Evolutionary conservation across 2,888 invertebrate species (phyloP).

Genomic region (Drosophila sordidula): DNA sequence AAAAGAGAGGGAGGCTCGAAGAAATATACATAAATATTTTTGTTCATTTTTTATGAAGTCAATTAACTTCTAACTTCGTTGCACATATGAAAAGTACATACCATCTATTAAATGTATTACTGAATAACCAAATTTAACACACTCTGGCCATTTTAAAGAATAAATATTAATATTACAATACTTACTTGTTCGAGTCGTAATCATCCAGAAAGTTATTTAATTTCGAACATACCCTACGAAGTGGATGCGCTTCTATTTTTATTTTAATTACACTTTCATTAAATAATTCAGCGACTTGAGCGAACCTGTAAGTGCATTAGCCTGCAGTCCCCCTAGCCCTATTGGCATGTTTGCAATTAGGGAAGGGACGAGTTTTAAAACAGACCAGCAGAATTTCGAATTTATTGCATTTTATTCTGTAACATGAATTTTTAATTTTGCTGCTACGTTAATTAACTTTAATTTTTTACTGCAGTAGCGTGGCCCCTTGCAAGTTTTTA

Average conservation of each 20-base stretch:
- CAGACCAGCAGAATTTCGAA: constrained; percentile 42
- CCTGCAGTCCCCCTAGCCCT: constrained; percentile 15
- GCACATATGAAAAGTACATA: constrained; percentile 9
- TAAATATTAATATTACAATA: not conserved
- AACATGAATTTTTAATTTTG: constrained; percentile 63
- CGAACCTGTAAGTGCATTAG: constrained; percentile 48
- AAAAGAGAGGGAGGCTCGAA: constrained; percentile 11
- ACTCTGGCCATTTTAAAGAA: not conserved
- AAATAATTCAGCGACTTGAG: constrained; percentile 49
- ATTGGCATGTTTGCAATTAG: constrained; percentile 44
- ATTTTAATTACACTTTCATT: constrained; percentile 53
- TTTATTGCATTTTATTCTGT: constrained; percentile 65
- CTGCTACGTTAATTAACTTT: constrained; percentile 63
- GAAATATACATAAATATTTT: constrained; percentile 27
- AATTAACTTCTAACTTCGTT: constrained; percentile 3
- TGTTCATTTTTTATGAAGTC: constrained; percentile 13
- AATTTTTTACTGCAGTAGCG: constrained; percentile 52
- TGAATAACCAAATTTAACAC: not conserved
- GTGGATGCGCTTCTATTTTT: constrained; percentile 29
- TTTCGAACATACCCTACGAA: constrained; percentile 30
- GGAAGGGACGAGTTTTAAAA: constrained; percentile 20
- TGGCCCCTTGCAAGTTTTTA: constrained; percentile 26
- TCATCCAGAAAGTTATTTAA: constrained; percentile 46
- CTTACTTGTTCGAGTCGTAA: not conserved
- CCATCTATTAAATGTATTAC: not conserved